Conservation (phyloP, 2,113 vertebrate species). For the Brachionichthys hirsutus region DNA sequence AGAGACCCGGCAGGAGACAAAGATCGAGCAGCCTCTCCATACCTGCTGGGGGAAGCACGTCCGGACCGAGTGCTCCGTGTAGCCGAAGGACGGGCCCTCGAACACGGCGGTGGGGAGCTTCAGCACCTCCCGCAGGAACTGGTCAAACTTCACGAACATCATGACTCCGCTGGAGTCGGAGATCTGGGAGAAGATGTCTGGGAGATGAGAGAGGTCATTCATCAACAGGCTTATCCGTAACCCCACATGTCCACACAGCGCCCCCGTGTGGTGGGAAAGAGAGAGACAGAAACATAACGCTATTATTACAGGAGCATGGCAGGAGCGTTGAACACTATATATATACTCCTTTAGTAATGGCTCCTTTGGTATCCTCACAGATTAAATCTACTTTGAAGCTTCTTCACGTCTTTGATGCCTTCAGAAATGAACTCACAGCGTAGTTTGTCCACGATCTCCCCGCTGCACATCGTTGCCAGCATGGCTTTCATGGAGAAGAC, state of each 20-base stretch:
- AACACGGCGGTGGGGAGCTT: slow-evolving; percentile 96
- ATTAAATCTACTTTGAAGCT: too few species aligned
- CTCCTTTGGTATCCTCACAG: too few species aligned
- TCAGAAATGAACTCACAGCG: slow-evolving; percentile 85
- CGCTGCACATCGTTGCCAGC: slow-evolving; percentile 96
- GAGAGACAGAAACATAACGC: too few species aligned
- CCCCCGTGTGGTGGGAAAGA: slow-evolving; percentile 50
- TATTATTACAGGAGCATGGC: too few species aligned
- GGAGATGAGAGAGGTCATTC: slow-evolving; percentile 34
- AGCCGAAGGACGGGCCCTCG: slow-evolving; percentile 95
- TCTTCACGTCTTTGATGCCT: too few species aligned
- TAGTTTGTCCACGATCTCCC: slow-evolving; percentile 96
- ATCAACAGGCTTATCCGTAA: neutral
- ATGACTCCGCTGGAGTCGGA: slow-evolving; percentile 90
- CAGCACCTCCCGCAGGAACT: slow-evolving; percentile 90
- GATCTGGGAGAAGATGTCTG: slow-evolving; percentile 97
- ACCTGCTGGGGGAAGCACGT: slow-evolving; percentile 96
- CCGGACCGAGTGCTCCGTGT: slow-evolving; percentile 90
- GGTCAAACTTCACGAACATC: slow-evolving; percentile 92
- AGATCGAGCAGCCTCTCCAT: slow-evolving; percentile 1
- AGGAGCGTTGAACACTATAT: too few species aligned
- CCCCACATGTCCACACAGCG: slow-evolving; percentile 4
- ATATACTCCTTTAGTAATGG: too few species aligned
- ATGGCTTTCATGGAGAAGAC: slow-evolving; percentile 99
- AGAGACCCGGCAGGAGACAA: neutral